phyloP scores from a whole-genome alignment of 2,888 invertebrate genomes.

The Agrochola circellaris region DNA sequence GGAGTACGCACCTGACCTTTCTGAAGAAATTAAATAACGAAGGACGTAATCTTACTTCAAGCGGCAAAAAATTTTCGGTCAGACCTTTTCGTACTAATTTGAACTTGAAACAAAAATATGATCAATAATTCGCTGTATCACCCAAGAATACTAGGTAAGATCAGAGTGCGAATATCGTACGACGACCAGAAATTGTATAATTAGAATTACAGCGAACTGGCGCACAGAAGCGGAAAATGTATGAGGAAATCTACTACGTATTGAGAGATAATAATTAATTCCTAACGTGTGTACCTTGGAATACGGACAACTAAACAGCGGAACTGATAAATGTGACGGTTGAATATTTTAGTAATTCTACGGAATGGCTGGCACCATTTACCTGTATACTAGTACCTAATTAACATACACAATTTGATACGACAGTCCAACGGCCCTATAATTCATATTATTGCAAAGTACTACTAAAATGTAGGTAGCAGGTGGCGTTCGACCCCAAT shows the following conservation, averaged over 20 bases:
- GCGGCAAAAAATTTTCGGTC: not conserved
- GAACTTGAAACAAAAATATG: not conserved
- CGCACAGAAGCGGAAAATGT: slow-evolving; percentile 47
- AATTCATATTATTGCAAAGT: not conserved
- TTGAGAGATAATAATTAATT: slow-evolving; percentile 51
- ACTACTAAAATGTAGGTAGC: not conserved
- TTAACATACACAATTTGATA: not conserved
- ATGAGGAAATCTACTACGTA: slow-evolving; percentile 44
- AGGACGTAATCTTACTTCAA: not conserved
- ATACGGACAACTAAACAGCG: slow-evolving; percentile 28
- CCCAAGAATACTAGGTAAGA: slow-evolving; percentile 22
- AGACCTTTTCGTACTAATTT: not conserved
- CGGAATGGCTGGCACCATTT: not conserved
- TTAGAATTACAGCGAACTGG: slow-evolving; percentile 47
- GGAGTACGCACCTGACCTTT: too few species aligned
- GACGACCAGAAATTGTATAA: slow-evolving; percentile 16
- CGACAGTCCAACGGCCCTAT: not conserved
- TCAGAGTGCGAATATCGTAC: not conserved
- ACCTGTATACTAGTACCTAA: not conserved
- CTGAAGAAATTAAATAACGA: not conserved
- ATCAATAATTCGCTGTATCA: slow-evolving; percentile 2
- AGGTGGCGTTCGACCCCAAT: too few species aligned
- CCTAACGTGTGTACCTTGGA: slow-evolving; percentile 31
- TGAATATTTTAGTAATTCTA: slow-evolving; percentile 13
- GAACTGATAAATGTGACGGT: slow-evolving; percentile 16